phyloP scores from a whole-genome alignment of 2,888 invertebrate genomes.

The Pachliopta kotzebuea region DNA sequence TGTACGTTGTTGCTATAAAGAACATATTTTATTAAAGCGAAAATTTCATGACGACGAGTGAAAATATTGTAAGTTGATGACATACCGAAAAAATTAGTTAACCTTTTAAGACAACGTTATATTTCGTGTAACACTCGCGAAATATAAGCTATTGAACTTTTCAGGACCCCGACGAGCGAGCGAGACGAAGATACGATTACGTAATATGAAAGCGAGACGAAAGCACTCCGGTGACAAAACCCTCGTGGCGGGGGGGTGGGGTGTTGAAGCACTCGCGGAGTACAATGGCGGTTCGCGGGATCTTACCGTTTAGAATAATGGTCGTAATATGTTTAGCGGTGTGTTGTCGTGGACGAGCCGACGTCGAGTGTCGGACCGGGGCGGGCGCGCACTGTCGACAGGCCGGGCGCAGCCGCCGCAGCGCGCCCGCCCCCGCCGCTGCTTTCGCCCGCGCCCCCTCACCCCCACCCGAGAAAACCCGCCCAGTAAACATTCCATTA shows the following conservation, averaged over 20 bases:
- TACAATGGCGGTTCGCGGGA: conserved; percentile 56
- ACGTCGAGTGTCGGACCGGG: conserved; percentile 80
- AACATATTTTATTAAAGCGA: too few relatives aligned
- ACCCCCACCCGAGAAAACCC: conserved; percentile 38
- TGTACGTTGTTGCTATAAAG: too few relatives aligned
- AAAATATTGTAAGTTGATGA: conserved; percentile 50
- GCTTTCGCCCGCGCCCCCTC: conserved; percentile 41
- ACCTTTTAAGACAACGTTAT: conserved; percentile 49
- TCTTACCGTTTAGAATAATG: conserved; percentile 75
- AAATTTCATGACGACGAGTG: background rate
- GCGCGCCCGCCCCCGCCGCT: conserved; percentile 39
- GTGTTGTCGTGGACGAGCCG: conserved; percentile 78
- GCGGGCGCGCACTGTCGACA: conserved; percentile 74
- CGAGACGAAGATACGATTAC: conserved; percentile 56
- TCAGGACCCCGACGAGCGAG: conserved; percentile 43
- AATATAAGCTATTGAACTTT: conserved; percentile 43
- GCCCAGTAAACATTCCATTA: conserved; percentile 56
- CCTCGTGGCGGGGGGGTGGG: conserved; percentile 37
- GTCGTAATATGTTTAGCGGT: conserved; percentile 69
- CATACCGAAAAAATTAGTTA: conserved; percentile 58
- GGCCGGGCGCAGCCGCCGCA: conserved; percentile 40
- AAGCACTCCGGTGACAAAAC: conserved; percentile 49
- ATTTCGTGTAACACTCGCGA: conserved; percentile 61
- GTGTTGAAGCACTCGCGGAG: conserved; percentile 56
- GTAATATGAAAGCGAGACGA: conserved; percentile 60